Evolutionary conservation across 2,888 invertebrate species (phyloP).

Genomic region (Sclerodermus sp.): DNA sequence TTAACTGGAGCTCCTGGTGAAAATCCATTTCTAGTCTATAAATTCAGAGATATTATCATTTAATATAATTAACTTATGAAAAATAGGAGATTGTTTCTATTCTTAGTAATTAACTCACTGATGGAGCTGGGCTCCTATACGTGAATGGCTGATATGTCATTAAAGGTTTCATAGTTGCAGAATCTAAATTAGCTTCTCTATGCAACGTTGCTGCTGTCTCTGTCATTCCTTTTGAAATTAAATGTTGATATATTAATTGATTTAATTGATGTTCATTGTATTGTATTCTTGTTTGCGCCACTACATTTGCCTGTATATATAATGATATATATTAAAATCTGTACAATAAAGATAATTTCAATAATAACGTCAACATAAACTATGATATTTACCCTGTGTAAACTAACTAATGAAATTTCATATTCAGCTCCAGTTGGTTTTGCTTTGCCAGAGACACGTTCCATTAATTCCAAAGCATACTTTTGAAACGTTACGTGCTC

Average conservation of each 20-base stretch:
- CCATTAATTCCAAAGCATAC: conserved; percentile 86
- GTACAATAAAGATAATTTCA: neutral
- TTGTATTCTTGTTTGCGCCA: conserved; percentile 93
- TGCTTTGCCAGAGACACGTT: conserved; percentile 88
- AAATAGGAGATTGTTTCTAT: neutral
- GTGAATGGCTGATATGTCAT: conserved; percentile 49
- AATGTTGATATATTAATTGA: conserved; percentile 87
- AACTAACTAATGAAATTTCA: conserved; percentile 84
- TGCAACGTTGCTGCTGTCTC: conserved; percentile 75
- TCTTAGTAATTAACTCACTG: conserved; percentile 31
- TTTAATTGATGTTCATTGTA: conserved; percentile 93
- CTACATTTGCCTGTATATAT: conserved; percentile 76
- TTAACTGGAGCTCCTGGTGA: conserved; percentile 52
- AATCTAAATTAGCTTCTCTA: conserved; percentile 74
- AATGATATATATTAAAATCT: neutral
- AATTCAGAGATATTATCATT: conserved; percentile 2
- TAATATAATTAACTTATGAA: neutral
- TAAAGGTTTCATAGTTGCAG: conserved; percentile 56
- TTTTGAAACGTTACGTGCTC: conserved; percentile 96
- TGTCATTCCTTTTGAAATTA: conserved; percentile 72
- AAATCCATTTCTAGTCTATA: conserved; percentile 43
- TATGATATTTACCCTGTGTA: conserved; percentile 80
- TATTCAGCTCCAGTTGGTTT: conserved; percentile 76
- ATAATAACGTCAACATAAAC: neutral
- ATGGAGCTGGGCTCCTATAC: conserved; percentile 46